phyloP scores from a whole-genome alignment of 2,888 invertebrate species.

The Syrista parreyssii region DNA sequence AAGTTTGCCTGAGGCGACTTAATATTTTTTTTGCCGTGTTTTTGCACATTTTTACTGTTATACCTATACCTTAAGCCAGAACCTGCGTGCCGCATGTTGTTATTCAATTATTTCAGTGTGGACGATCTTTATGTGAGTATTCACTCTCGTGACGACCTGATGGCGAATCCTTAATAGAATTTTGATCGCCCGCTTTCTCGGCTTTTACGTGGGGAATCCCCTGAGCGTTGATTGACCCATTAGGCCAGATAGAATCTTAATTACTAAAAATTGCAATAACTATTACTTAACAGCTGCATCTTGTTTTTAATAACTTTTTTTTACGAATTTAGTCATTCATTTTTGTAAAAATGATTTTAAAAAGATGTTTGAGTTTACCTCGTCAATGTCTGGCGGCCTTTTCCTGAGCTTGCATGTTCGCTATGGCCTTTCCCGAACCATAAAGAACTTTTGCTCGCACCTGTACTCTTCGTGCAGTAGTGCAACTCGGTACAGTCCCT shows the following conservation, averaged over 20 bases:
- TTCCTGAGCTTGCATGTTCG: conserved; percentile 57
- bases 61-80: conserved; percentile 32
- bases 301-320: conserved; percentile 3
- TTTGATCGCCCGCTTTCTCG: background rate
- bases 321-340: background rate
- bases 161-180: background rate
- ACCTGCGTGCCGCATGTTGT: conserved; percentile 18
- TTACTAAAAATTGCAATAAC: background rate
- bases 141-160: background rate
- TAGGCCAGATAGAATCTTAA: background rate
- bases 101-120: conserved; percentile 15
- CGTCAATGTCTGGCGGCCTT: conserved; percentile 54
- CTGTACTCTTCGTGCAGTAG: conserved; percentile 48
- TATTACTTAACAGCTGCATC: background rate
- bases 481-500: conserved; percentile 16
- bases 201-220: background rate
- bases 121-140: background rate
- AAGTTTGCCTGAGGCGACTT: conserved; percentile 38
- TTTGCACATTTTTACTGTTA: conserved; percentile 38
- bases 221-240: background rate
- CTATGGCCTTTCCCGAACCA: conserved; percentile 59
- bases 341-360: background rate
- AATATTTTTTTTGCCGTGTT: conserved; percentile 37
- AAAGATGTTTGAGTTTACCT: conserved; percentile 13
- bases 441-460: conserved; percentile 60